A percentile compares a stretch with the other conserved stretches of the same genome.
phyloP scores from a whole-genome alignment of 2,113 vertebrate genomes.

The Tapirus terrestris region DNA sequence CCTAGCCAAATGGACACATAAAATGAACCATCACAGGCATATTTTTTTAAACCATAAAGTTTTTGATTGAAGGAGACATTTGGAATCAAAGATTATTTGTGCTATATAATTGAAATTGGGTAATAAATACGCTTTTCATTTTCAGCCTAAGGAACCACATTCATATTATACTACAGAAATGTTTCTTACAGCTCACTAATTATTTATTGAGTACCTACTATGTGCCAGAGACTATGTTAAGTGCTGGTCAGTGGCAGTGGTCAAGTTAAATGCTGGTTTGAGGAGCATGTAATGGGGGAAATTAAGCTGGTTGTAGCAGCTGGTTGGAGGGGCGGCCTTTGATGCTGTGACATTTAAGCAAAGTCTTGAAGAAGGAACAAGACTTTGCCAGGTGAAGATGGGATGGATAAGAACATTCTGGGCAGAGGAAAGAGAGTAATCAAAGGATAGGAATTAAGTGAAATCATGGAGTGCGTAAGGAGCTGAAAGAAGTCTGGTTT shows the following conservation, averaged over 20 bases:
- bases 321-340: background rate
- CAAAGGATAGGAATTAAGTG: background rate
- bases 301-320: background rate
- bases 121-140: background rate
- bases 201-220: background rate
- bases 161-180: background rate
- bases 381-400: background rate
- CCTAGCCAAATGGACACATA: background rate
- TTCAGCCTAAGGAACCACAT: background rate
- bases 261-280: background rate
- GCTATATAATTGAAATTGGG: background rate
- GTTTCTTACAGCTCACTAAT: background rate
- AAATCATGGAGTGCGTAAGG: background rate
- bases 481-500: background rate
- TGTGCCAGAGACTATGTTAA: background rate
- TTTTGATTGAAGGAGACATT: background rate
- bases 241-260: background rate
- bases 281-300: fast-evolving
- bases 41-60: background rate
- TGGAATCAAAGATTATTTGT: background rate
- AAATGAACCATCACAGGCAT: background rate
- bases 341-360: background rate
- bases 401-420: background rate
- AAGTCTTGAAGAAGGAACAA: background rate
- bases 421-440: background rate